phyloP scores from a whole-genome alignment of 2,113 vertebrate genomes.

The Camelus bactrianus region DNA sequence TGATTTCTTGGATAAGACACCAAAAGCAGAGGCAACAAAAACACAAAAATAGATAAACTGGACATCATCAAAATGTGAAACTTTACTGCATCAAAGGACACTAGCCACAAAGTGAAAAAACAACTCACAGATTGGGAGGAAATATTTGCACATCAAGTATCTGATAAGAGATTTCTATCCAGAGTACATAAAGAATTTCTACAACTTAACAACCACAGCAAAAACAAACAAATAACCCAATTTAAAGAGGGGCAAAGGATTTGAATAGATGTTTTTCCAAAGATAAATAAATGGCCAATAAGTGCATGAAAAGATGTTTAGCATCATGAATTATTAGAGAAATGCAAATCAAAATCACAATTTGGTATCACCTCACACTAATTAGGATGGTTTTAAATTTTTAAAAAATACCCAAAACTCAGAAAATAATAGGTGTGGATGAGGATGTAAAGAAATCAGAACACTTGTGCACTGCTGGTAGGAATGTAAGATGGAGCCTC shows the following conservation, averaged over 20 bases:
- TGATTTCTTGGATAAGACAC: not conserved
- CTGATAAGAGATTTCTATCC: not conserved
- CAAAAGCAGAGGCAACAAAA: not conserved
- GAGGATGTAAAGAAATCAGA: not conserved
- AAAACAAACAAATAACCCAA: not conserved
- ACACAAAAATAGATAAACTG: not conserved
- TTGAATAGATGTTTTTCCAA: not conserved
- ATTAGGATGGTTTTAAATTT: not conserved
- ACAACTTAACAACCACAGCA: not conserved
- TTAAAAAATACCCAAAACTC: not conserved
- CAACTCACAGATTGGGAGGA: not conserved
- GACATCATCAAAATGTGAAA: not conserved
- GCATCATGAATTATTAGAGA: not conserved
- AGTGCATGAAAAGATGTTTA: not conserved
- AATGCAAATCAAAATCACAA: not conserved
- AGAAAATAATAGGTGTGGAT: not conserved
- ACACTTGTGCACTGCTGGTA: not conserved
- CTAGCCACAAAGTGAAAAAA: not conserved
- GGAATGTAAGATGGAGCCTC: not conserved
- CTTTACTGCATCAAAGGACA: not conserved
- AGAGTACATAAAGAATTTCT: not conserved
- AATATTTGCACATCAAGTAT: not conserved
- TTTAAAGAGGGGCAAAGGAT: not conserved
- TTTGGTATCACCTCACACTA: not conserved
- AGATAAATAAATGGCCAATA: not conserved